These are phyloP conservation scores for Drosophila acutilabella DNA, from an alignment of 2,888 invertebrate species.

Conservation along the genomic window DNA sequence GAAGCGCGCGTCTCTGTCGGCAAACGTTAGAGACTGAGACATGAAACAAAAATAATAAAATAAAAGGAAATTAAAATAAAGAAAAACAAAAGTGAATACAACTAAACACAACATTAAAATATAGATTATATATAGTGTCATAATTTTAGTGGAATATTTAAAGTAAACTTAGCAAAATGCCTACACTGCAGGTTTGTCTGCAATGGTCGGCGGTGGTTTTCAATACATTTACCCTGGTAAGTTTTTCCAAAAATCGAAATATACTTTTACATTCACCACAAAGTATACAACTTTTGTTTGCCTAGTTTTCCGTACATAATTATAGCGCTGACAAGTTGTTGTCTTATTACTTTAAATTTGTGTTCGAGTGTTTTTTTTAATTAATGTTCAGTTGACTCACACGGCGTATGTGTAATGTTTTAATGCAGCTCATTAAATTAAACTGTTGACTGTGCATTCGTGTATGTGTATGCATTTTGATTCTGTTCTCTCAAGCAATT, in stretches of 20 bases:
- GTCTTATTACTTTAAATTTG: conserved; percentile 1
- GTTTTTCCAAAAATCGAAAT: conserved; percentile 21
- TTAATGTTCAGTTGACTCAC: conserved; percentile 41
- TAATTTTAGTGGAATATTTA: conserved; percentile 14
- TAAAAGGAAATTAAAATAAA: no score
- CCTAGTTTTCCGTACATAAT: background rate
- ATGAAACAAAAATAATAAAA: background rate
- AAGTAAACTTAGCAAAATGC: conserved; percentile 53
- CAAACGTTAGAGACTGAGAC: conserved; percentile 26
- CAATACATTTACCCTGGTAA: conserved; percentile 78
- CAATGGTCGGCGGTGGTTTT: conserved; percentile 80
- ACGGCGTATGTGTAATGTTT: conserved; percentile 55
- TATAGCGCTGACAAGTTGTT: conserved; percentile 3
- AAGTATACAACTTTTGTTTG: background rate
- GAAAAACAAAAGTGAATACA: conserved; percentile 16
- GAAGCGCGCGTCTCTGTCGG: conserved; percentile 56
- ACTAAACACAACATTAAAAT: conserved; percentile 16
- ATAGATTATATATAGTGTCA: conserved; percentile 25
- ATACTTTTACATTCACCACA: background rate
- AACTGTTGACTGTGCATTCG: no score
- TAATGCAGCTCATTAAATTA: conserved; percentile 20
- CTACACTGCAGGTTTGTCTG: conserved; percentile 74
- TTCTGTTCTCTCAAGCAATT: background rate
- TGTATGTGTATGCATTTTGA: background rate
- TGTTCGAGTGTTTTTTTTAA: conserved; percentile 9